Percentiles rank a stretch among this genome's conserved stretches.
Evolutionary conservation across 2,797 vertebrate genomes (phyloP).

Genomic region (Xyrichtys novacula): DNA sequence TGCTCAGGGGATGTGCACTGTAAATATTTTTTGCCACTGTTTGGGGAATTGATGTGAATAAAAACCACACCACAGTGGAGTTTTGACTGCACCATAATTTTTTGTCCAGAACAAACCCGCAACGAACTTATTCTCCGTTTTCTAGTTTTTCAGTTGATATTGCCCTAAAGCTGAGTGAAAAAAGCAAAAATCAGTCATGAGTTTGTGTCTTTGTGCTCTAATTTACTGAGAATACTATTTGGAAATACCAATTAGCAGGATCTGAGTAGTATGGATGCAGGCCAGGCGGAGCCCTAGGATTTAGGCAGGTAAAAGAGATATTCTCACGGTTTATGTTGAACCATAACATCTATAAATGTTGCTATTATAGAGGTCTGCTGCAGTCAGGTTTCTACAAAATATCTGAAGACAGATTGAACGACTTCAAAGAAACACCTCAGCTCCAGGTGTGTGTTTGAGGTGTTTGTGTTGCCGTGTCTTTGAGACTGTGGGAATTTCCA

Average conservation of each 20-base stretch:
- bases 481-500: constrained; percentile 58
- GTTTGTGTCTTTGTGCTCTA: not conserved
- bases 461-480: constrained; percentile 41
- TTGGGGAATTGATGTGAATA: too few species aligned
- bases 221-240: not conserved
- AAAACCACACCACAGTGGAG: too few species aligned
- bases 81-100: too few species aligned
- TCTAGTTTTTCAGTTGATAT: too few species aligned
- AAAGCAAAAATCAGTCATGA: not conserved
- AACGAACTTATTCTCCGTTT: too few species aligned
- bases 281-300: constrained; percentile 32
- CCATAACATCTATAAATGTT: constrained; percentile 24
- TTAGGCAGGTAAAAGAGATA: constrained; percentile 30
- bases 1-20: too few species aligned
- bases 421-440: constrained; percentile 51
- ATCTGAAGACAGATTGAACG: constrained; percentile 49
- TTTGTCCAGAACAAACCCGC: too few species aligned
- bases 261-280: constrained; percentile 18
- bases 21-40: too few species aligned
- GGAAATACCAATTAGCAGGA: constrained; percentile 35
- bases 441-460: constrained; percentile 15
- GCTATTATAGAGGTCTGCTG: constrained; percentile 35
- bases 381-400: constrained; percentile 49
- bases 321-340: constrained; percentile 41
- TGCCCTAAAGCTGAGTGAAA: not conserved